phyloP scores from a whole-genome alignment of 2,797 vertebrate species.

The Vultur gryphus region DNA sequence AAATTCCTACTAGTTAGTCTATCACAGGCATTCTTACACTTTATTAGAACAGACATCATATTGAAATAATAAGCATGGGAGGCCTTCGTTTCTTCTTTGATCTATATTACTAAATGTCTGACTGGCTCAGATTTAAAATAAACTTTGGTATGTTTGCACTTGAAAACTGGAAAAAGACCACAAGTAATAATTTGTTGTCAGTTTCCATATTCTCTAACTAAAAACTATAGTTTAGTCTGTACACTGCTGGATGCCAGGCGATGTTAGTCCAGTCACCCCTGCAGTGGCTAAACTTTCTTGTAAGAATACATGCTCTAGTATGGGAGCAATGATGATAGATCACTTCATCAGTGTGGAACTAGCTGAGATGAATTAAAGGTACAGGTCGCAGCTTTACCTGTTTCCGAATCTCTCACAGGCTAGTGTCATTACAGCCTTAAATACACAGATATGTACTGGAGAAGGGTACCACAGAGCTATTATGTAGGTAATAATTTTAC shows the following conservation, averaged over 20 bases:
- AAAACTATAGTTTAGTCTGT: constrained; percentile 79
- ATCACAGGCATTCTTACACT: constrained; percentile 71
- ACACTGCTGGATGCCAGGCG: constrained; percentile 64
- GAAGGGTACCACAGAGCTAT: neutral
- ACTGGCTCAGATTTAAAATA: constrained; percentile 76
- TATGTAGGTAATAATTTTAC: neutral
- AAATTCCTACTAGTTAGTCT: constrained; percentile 71
- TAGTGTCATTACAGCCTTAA: neutral
- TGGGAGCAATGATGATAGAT: constrained; percentile 77
- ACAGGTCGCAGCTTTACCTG: constrained; percentile 70
- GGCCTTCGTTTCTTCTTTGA: constrained; percentile 74
- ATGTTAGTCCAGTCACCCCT: constrained; percentile 68
- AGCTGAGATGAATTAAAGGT: constrained; percentile 77
- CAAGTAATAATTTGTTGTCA: constrained; percentile 77
- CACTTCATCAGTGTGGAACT: constrained; percentile 80
- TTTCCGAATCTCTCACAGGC: constrained; percentile 62
- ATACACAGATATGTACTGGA: neutral
- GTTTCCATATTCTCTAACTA: constrained; percentile 68
- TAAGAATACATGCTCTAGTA: constrained; percentile 59
- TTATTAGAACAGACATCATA: constrained; percentile 80
- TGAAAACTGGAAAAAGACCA: constrained; percentile 74
- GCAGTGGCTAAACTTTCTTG: constrained; percentile 76
- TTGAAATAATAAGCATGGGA: constrained; percentile 81
- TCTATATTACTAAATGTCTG: constrained; percentile 75
- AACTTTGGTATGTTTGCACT: constrained; percentile 75